A percentile compares a stretch with the other conserved stretches of the same genome.
Evolutionary conservation across 92 coral and sea anemone genomes (phyloP).

Genomic region (Palythoa grandis): DNA sequence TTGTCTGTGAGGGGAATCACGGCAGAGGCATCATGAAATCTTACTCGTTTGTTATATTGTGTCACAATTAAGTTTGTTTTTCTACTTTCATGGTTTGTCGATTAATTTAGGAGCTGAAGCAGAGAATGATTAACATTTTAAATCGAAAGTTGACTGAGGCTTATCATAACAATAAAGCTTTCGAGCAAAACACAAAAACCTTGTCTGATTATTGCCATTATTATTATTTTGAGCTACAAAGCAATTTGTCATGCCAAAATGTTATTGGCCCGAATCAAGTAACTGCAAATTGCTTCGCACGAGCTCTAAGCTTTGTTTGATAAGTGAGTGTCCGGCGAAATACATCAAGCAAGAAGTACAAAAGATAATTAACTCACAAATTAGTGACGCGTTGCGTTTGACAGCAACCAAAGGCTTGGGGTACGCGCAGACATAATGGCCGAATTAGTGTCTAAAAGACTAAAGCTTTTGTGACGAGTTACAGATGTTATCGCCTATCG

Average conservation of each 20-base stretch:
- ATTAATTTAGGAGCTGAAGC: constrained; percentile 19
- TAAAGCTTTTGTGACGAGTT: no score
- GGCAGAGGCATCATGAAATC: background rate
- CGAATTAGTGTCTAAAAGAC: background rate
- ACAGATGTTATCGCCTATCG: background rate
- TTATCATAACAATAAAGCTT: constrained; percentile 25
- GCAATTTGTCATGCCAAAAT: background rate
- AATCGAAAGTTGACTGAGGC: background rate
- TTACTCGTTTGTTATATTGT: background rate
- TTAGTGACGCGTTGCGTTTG: background rate
- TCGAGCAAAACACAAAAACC: background rate
- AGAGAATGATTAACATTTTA: constrained; percentile 12
- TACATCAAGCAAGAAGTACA: background rate
- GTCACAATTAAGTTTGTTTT: background rate
- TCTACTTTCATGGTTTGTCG: constrained; percentile 23
- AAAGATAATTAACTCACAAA: background rate
- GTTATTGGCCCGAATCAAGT: constrained; percentile 1
- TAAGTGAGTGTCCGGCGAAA: constrained; percentile 2
- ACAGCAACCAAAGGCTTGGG: background rate
- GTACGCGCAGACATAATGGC: background rate
- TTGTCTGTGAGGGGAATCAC: background rate
- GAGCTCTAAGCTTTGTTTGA: background rate
- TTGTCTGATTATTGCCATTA: background rate
- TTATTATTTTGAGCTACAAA: no score
- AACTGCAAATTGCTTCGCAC: background rate